Evolutionary conservation across 2,797 vertebrate species (phyloP), one percentile per base, ranked within the genome.

Genomic region (Onychomys leucogaster): DNA sequence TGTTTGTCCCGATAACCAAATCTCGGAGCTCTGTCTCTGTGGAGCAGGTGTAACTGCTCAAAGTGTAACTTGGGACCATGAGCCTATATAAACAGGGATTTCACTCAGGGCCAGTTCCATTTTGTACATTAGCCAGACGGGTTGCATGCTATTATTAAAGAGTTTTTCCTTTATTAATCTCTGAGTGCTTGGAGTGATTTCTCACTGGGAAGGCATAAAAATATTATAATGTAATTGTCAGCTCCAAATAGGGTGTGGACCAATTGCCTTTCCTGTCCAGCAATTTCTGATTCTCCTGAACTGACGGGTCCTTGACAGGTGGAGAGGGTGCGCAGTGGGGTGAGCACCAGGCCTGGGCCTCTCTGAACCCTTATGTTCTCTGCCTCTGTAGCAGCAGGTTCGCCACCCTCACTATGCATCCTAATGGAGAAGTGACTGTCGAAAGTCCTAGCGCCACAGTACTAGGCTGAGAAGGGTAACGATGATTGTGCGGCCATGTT

Each of bases 401-500:
- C n/a, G 37, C 16, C 29, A 25, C 14, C 13, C 37, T 61, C 49
- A 0, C 32, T 43, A 2, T 32, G 41, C 43, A 6, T 0, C 6
- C 52, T 23, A 1, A 9, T 1, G 12, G 63, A 63, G 59, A 65
- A 34, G 17, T 34, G 55, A 16, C 3, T 7, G 69, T 13, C 25
- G 37, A 41, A 9, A 2, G 21, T 16, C 37, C 76, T 21, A 6
- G 55, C 46, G 69, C 46, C 49, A 57, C 8, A 9, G 12, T 0
- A 14, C 29, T 0, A 7, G 11, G 65, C 49, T 34, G 21, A 61
- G 75, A 43, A 16, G 37, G 25, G 17, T 3, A 37, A 8, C 0
- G 46, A 27, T 0, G 17, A 13, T 88, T 0, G 0, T 6, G 2
- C 0, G 46, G 10, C 46, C 3, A 19, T 12, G 0, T 7, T 43